Base-by-base conservation (phyloP, 1,140 invertebrate genomes). In the Dreissena polymorpha region DNA sequence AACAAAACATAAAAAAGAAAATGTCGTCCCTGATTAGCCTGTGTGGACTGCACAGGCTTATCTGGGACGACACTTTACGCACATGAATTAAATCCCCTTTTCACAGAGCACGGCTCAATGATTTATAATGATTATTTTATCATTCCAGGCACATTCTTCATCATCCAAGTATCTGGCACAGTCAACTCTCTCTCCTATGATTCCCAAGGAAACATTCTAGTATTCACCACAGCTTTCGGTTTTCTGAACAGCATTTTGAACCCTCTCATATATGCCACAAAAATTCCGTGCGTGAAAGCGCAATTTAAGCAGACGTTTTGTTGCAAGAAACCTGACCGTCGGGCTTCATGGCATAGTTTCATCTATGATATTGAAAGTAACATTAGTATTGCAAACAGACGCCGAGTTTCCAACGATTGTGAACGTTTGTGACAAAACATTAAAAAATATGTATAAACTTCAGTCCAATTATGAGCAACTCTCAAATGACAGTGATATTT, bases 181-280 rank as follows among this genome's bases (percentile, higher is more conserved):
- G 60, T 78, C 0, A 51, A 77, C 13, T 14, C 79, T 60, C 39
- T 78, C 0, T 65, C 51, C 18, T 67, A 71, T 12, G 70, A 55
- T 7, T 29, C 25, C 16, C 74, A 83, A 39, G 85, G 76, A 29
- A 77, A 83, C 65, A 81, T 86, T n/a, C 73, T 84, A 25, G 75
- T 68, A 25, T 65, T 67, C 23, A 80, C 72, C 16, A 67, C 76
- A 39, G 70, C 29, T 16, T 23, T 84, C 1, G 82, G 82, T 8
- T 84, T 75, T 25, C 21, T 86, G 3, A 86, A 86, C 73, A 86
- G 85, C 53, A 60, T 84, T 23, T 14, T 86, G 6, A 85, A 86
- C 55, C 85, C 85, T 13, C 74, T 86, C 39, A 81, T 86, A 21
- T 86, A 86, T 64, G 83, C 85, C 25, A 76, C 74, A 50, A 86